Evolutionary conservation across 2,113 vertebrate species (phyloP).

Genomic region (Empidonax alnorum): DNA sequence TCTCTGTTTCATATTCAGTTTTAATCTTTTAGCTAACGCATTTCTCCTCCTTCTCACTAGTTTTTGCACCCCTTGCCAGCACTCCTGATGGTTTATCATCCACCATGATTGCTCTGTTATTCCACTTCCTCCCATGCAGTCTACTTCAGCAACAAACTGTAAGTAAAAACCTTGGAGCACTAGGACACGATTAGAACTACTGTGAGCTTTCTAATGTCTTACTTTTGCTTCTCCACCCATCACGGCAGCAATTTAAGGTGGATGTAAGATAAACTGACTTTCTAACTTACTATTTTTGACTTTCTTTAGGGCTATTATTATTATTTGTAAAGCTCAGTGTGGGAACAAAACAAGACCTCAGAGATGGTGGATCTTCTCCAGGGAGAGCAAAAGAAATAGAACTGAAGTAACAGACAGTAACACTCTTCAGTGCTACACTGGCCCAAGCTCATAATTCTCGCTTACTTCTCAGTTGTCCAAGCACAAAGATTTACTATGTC

Average conservation of each 20-base stretch:
- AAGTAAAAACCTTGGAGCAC: neutral
- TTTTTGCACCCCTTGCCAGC: neutral
- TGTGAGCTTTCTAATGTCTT: neutral
- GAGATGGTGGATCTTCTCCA: neutral
- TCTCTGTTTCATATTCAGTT: neutral
- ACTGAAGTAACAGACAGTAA: neutral
- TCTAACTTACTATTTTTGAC: neutral
- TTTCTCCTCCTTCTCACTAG: neutral
- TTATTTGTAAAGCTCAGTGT: neutral
- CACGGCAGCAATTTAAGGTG: neutral
- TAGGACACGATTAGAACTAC: neutral
- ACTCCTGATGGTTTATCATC: neutral
- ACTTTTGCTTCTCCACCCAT: neutral
- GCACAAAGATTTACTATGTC: neutral
- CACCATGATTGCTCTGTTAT: neutral
- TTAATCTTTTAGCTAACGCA: neutral
- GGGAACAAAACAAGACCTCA: neutral
- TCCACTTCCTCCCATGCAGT: neutral
- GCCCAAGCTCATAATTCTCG: rapidly evolving
- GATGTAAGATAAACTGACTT: neutral
- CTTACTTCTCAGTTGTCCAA: neutral
- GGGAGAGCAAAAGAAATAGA: neutral
- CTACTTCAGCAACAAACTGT: neutral
- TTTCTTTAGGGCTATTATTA: neutral
- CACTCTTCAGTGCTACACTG: neutral